A percentile compares a stretch with the other conserved stretches of the same genome.
Evolutionary conservation across 2,113 vertebrate species (phyloP).

Genomic region (Callocephalon fimbriatum): DNA sequence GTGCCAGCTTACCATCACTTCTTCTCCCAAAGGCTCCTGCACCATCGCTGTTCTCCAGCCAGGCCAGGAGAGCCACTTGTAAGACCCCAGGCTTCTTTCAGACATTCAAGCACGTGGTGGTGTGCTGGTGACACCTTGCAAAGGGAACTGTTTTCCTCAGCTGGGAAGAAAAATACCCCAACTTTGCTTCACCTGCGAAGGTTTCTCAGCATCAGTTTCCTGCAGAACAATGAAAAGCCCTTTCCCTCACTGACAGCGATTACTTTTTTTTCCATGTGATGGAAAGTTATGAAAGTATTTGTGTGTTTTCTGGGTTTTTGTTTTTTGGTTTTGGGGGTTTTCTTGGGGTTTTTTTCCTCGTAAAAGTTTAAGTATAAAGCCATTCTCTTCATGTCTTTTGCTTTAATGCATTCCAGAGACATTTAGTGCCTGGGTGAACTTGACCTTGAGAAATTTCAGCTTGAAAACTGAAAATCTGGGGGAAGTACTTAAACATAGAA

Average conservation of each 20-base stretch:
- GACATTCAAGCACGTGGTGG: not conserved
- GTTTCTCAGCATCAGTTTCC: not conserved
- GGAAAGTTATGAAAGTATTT: not conserved
- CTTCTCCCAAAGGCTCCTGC: not conserved
- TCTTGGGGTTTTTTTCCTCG: not conserved
- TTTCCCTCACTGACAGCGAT: not conserved
- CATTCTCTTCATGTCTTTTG: not conserved
- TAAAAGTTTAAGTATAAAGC: not conserved
- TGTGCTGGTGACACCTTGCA: not conserved
- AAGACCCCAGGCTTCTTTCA: not conserved
- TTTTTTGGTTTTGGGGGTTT: not conserved
- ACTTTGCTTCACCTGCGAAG: not conserved
- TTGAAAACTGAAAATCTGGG: not conserved
- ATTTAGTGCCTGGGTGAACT: not conserved
- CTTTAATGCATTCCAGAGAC: not conserved
- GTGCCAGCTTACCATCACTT: accelerated
- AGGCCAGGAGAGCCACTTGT: not conserved
- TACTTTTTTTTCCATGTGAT: not conserved
- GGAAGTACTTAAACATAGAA: not conserved
- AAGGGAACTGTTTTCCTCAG: not conserved
- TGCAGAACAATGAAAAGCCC: not conserved
- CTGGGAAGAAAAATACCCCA: accelerated
- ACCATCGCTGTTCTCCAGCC: not conserved
- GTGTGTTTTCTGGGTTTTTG: not conserved
- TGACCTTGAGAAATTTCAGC: not conserved